Evolutionary conservation across 2,888 invertebrate species (phyloP).

Genomic region (Ectemnius lituratus): DNA sequence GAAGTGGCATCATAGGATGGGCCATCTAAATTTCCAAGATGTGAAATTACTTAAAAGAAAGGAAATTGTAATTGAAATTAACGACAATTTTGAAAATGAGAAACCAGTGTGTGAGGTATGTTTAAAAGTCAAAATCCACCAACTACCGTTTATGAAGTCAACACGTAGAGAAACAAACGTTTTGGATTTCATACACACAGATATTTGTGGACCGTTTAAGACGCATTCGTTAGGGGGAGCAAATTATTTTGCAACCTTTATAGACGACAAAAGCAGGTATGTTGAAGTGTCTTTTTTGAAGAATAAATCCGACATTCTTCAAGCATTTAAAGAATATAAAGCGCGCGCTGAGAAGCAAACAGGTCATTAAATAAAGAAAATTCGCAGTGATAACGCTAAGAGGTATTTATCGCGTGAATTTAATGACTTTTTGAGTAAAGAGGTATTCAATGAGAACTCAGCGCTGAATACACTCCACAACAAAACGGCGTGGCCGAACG

Average conservation of each 20-base stretch:
- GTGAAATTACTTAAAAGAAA: neutral
- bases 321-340: constrained; percentile 18
- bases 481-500: too few species aligned
- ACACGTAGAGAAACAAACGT: neutral
- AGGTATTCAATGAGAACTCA: too few species aligned
- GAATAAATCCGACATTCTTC: neutral
- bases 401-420: too few species aligned
- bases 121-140: constrained; percentile 13
- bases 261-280: constrained; percentile 14
- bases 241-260: neutral
- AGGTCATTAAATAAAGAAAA: neutral
- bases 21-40: constrained; percentile 21
- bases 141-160: constrained; percentile 7
- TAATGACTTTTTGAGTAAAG: too few species aligned
- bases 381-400: too few species aligned
- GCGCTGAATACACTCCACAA: too few species aligned
- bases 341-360: neutral
- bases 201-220: constrained; percentile 8
- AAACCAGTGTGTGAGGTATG: constrained; percentile 14
- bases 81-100: neutral
- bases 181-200: constrained; percentile 3
- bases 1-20: constrained; percentile 18
- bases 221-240: constrained; percentile 15
- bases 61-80: constrained; percentile 20
- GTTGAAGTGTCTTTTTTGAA: neutral